Evolutionary conservation across 1,140 invertebrate species (phyloP), one percentile per base, ranked within the genome.

Genomic region (Ceratina australensis): DNA sequence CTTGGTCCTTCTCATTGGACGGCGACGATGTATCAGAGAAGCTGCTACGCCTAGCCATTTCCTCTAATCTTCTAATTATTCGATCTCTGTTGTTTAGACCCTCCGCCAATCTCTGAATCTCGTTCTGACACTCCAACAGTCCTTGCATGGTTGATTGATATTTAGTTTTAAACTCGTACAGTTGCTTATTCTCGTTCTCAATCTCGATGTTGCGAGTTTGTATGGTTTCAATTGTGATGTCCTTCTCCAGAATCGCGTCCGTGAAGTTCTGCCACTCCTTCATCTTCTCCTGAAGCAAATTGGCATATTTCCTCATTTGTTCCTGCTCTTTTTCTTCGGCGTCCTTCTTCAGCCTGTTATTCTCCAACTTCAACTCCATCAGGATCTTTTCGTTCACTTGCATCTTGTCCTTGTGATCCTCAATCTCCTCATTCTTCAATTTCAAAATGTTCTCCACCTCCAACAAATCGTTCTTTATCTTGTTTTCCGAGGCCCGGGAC

Each of bases 331-430:
- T 79, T 89, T 82, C 89, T 65, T 92, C 90, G 0, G 94, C 77
- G 57, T 94, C 90, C 47, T 91, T 90, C 18, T 92, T 92, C 24
- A 94, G 78, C 65, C 90, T 93, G 10, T 90, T 88, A 86, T 94
- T 94, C 73, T 94, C 94, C 85, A 91, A 93, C 12, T 93, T 92
- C n/a, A 95, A 87, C 83, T 94, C 93, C 60, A 93, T 86, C 24
- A 94, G 91, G 89, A 95, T 94, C 49, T 93, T 93, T 87, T 95
- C 94, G 76, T 94, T 93, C 33, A 93, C 87, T 26, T 93, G 87
- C 56, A 94, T 93, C 79, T 94, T 94, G 74, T 93, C 92, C 88
- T 93, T 93, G 10, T 94, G 90, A 65, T 93, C 87, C 71, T 94
- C 88, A 13, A 95, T 83, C 80, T 95, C 93, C 59, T 93, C 93